Conservation (phyloP, 2,888 invertebrate genomes). For the Tetrapedia diversipes region DNA sequence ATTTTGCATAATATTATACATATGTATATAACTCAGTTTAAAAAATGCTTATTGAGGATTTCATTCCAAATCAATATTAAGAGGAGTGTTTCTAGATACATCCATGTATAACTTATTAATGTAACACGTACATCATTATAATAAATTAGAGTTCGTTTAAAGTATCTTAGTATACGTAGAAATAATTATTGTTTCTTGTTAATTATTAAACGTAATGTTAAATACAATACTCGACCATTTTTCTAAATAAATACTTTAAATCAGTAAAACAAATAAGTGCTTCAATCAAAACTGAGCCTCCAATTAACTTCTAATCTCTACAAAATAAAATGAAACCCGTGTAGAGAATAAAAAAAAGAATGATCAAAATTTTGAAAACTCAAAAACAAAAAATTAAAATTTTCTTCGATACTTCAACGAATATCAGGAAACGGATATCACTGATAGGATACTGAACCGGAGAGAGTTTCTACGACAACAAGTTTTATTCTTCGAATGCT, state of each 20-base stretch:
- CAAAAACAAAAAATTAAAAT: no score
- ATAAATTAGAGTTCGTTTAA: not conserved
- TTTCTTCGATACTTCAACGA: not conserved
- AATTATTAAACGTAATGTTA: constrained; percentile 16
- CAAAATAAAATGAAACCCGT: no score
- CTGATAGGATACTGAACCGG: not conserved
- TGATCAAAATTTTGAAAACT: no score
- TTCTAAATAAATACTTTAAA: constrained; percentile 20
- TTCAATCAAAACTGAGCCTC: not conserved
- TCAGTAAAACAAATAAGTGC: constrained; percentile 21
- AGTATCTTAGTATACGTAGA: not conserved
- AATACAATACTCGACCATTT: constrained; percentile 19
- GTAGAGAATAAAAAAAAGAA: no score
- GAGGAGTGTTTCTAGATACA: no score
- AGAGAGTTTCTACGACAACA: constrained; percentile 78
- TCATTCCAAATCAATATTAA: no score
- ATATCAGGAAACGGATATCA: not conserved
- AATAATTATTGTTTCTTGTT: not conserved
- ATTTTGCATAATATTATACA: no score
- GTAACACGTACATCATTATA: not conserved
- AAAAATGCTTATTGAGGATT: no score
- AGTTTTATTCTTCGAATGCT: constrained; percentile 80
- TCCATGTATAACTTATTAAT: constrained; percentile 19
- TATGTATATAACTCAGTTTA: no score
- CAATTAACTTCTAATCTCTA: not conserved